A percentile compares a stretch with the other conserved stretches of the same genome.
Evolutionary conservation across 2,888 invertebrate genomes (phyloP).

Genomic region (Dicycla oo): DNA sequence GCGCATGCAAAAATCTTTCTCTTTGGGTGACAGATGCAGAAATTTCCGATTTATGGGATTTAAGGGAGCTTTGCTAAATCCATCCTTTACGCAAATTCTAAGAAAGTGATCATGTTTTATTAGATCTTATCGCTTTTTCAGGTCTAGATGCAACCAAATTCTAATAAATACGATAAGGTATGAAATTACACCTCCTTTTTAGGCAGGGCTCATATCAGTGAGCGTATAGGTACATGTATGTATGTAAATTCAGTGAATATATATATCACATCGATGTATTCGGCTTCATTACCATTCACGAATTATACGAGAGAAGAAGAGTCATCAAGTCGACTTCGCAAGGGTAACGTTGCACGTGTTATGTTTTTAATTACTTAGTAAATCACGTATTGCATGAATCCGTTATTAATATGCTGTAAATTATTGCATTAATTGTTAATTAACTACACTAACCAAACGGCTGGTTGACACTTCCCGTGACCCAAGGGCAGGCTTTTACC

Average conservation of each 20-base stretch:
- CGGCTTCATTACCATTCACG: neutral
- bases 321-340: no score
- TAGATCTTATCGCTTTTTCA: neutral
- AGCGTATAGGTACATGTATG: neutral
- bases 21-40: neutral
- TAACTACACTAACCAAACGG: no score
- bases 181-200: constrained; percentile 14
- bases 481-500: no score
- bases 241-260: constrained; percentile 38
- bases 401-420: no score
- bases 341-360: no score
- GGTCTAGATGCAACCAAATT: neutral
- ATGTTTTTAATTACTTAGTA: no score
- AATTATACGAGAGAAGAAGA: neutral
- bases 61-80: neutral
- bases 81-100: neutral
- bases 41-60: no score
- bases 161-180: neutral
- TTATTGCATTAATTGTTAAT: no score
- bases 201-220: neutral
- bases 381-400: no score
- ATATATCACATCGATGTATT: no score
- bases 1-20: neutral
- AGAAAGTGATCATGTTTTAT: neutral
- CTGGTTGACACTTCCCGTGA: no score